Evolutionary conservation across 2,797 vertebrate genomes (phyloP), one percentile per base, ranked within the genome.

Genomic region (Pelodytes ibericus): DNA sequence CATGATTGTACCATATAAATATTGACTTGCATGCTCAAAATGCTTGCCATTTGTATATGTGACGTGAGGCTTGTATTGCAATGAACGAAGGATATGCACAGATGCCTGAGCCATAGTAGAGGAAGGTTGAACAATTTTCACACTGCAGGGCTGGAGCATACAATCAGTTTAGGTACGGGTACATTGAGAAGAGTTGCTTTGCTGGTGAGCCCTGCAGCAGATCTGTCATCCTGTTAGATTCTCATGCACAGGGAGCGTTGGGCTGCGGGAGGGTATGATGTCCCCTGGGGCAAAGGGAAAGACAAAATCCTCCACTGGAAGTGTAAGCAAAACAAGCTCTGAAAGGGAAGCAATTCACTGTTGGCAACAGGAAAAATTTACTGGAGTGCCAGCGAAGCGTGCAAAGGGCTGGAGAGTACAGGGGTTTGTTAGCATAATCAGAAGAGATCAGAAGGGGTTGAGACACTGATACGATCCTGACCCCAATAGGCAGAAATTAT

Each of bases 341-440:
- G 70, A 78, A 68, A 73, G 63, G 70, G 71, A 74, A 74, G 71
- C 71, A 62, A 51, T 73, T 63, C 64, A 47, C 71, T 63, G 44
- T 64, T 63, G 76, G 77, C 27, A 69, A 73, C 39, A 72, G 49
- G 69, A 72, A 78, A n/a, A 67, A 73, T 69, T 74, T 71, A 73
- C 71, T 73, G 61, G 64, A 69, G 49, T 79, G 64, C 59, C 47
- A 79, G 77, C 2, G 71, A 73, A 79, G 63, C 77, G 58, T 79
- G 75, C 68, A 73, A 58, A 71, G 41, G 36, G 76, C 30, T 61
- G 39, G 51, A 39, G 71, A 69, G 71, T 13, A 44, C 58, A 63
- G 71, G 36, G 76, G 57, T 73, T 79, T 78, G 76, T 73, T 78
- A 72, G 70, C 76, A 68, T 73, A 73, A 79, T 73, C 71, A 79